phyloP scores from a whole-genome alignment of 35 echinoderm and acorn worm genomes.

The Heliocidaris erythrogramma region DNA sequence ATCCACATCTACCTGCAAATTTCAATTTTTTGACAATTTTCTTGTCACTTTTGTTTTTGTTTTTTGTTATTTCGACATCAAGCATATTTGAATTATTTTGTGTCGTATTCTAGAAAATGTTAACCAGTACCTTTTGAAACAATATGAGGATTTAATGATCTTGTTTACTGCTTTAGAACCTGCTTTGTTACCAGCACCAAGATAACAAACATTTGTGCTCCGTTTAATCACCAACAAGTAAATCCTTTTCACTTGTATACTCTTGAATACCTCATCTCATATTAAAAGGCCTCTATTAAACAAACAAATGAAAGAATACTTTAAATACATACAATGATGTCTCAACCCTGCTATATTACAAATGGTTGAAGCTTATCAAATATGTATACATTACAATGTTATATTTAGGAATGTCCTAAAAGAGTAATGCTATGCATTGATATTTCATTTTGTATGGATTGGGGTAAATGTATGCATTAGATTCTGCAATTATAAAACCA shows the following conservation, averaged over 20 bases:
- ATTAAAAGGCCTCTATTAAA: neutral
- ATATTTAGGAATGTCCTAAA: neutral
- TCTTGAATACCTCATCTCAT: neutral
- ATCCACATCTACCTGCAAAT: no score
- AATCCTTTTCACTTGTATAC: neutral
- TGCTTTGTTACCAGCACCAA: slow-evolving; percentile 13
- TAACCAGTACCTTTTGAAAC: neutral
- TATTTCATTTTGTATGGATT: neutral
- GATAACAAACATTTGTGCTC: neutral
- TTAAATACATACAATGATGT: neutral
- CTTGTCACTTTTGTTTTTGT: no score
- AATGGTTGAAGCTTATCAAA: neutral
- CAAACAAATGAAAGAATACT: neutral
- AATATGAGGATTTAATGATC: neutral
- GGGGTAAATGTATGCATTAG: neutral
- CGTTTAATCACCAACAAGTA: neutral
- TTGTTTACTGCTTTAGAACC: neutral
- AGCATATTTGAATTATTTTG: no score
- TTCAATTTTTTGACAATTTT: no score
- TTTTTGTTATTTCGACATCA: no score
- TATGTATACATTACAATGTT: neutral
- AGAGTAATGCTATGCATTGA: neutral
- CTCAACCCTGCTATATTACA: neutral
- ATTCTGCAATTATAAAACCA: no score
- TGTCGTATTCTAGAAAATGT: neutral